Evolutionary conservation across 2,113 vertebrate species (phyloP).

Genomic region (Cromileptes altivelis): DNA sequence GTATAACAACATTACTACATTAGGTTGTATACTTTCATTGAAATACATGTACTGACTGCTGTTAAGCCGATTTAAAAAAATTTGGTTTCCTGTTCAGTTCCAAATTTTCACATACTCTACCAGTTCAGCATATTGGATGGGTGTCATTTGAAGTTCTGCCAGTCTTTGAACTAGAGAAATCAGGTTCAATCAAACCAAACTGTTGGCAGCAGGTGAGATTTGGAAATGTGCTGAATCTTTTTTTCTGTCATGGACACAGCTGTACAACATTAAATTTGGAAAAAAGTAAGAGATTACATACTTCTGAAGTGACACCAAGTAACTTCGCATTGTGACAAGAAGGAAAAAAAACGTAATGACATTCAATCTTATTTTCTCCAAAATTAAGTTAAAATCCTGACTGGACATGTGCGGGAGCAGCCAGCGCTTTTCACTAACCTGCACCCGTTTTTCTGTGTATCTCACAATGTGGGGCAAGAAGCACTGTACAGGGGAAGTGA

Average conservation of each 20-base stretch:
- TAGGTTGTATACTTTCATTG: not conserved
- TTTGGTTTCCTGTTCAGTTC: not conserved
- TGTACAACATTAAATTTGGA: not conserved
- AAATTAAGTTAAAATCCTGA: not conserved
- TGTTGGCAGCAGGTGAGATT: conserved; percentile 6
- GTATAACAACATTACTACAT: not conserved
- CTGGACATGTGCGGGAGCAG: not conserved
- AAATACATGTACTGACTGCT: not conserved
- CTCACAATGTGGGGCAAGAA: not conserved
- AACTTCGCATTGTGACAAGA: not conserved
- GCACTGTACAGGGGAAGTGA: not conserved
- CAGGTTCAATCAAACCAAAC: not conserved
- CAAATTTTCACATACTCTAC: not conserved
- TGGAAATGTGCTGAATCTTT: conserved; percentile 1
- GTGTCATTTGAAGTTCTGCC: not conserved
- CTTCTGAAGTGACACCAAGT: not conserved
- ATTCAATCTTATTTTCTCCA: not conserved
- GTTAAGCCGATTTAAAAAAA: not conserved
- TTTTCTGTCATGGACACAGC: not conserved
- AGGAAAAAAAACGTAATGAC: not conserved
- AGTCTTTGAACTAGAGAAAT: not conserved
- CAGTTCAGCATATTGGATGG: not conserved
- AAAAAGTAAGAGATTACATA: not conserved
- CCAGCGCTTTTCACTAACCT: not conserved
- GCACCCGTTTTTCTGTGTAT: not conserved